A percentile compares a stretch with the other conserved stretches of the same genome.
Evolutionary conservation across 1,140 invertebrate genomes (phyloP).

Genomic region (Bathynomus jamesi): DNA sequence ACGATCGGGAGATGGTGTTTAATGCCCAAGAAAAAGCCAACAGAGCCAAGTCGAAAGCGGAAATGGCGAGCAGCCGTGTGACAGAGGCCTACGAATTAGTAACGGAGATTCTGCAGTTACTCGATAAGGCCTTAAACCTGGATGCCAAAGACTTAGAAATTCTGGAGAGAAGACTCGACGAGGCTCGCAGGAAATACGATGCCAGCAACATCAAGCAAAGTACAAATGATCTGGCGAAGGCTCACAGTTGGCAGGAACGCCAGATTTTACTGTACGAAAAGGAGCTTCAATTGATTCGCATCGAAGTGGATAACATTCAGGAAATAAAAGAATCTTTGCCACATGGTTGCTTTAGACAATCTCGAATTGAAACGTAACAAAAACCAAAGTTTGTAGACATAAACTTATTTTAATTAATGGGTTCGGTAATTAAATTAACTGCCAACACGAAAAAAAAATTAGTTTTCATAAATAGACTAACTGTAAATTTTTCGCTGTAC

Average conservation of each 20-base stretch:
- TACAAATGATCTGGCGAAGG: conserved; percentile 14
- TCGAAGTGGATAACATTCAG: conserved; percentile 78
- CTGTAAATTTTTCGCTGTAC: background rate
- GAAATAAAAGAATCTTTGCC: conserved; percentile 75
- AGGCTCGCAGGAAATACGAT: conserved; percentile 53
- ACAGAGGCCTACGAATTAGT: conserved; percentile 68
- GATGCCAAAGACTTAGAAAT: conserved; percentile 60
- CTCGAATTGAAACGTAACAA: conserved; percentile 47
- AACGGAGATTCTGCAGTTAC: conserved; percentile 65
- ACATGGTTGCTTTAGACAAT: conserved; percentile 65
- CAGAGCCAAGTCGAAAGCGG: conserved; percentile 72
- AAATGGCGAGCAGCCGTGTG: conserved; percentile 68
- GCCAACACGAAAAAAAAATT: background rate
- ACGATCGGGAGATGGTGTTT: conserved; percentile 59
- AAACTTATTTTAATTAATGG: background rate
- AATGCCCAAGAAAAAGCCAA: conserved; percentile 68
- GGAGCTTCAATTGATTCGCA: conserved; percentile 61
- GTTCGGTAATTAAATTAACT: background rate
- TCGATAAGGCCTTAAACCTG: conserved; percentile 67
- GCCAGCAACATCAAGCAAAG: conserved; percentile 24
- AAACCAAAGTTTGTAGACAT: background rate
- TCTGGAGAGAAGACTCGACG: conserved; percentile 62
- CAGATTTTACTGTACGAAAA: conserved; percentile 73
- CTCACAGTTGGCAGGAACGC: conserved; percentile 42
- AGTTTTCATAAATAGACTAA: background rate